These are phyloP conservation scores for Acrossocheilus wenchowensis DNA, from an alignment of 2,797 vertebrate genomes.

Conservation along the genomic window DNA sequence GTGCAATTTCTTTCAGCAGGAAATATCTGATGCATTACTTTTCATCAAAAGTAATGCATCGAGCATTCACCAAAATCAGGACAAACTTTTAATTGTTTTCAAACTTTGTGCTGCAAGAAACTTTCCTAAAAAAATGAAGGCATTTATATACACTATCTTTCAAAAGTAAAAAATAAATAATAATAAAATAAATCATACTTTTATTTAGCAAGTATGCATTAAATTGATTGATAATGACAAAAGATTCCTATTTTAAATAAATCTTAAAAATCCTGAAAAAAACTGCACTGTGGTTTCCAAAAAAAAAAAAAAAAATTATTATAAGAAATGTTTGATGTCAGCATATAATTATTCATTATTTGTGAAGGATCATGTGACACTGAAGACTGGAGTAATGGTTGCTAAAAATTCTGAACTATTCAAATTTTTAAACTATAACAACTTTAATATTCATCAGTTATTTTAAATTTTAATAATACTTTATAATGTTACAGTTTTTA, in stretches of 20 bases:
- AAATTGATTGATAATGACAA: not conserved
- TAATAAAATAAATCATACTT: not conserved
- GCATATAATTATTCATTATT: not conserved
- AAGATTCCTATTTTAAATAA: not conserved
- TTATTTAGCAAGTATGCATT: not conserved
- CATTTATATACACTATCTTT: not conserved
- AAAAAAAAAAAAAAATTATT: not conserved
- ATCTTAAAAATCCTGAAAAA: not conserved
- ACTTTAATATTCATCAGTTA: not conserved
- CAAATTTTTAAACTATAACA: not conserved
- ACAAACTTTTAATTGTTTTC: not conserved
- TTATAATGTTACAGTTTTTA: not conserved
- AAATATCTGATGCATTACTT: not conserved
- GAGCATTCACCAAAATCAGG: not conserved
- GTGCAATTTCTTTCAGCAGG: not conserved
- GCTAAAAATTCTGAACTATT: not conserved
- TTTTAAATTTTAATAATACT: not conserved
- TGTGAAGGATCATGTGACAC: not conserved
- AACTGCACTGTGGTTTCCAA: not conserved
- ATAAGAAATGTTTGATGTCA: not conserved
- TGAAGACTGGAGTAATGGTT: not conserved
- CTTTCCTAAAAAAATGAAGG: not conserved
- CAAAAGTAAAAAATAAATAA: not conserved
- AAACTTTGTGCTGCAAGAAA: not conserved
- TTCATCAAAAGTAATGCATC: not conserved